These are phyloP conservation scores for Stylophora pistillata DNA, from an alignment of 64 coral and sea anemone genomes.

Conservation along the genomic window DNA sequence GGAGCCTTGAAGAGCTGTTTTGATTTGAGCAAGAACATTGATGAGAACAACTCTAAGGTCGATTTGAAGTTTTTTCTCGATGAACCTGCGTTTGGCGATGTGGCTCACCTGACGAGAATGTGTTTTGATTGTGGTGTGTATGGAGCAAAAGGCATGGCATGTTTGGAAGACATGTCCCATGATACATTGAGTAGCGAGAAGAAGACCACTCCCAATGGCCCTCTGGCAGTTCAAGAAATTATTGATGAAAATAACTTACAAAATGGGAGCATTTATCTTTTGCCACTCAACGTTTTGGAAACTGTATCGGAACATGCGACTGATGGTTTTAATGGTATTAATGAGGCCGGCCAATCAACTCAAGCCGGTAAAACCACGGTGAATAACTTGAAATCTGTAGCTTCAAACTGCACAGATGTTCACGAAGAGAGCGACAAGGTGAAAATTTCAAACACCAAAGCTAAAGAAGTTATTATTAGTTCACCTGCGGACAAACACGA, in stretches of 20 bases:
- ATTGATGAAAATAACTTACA: neutral
- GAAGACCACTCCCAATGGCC: neutral
- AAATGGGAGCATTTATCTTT: neutral
- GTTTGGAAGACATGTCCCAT: neutral
- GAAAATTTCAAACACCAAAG: neutral
- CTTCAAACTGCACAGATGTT: neutral
- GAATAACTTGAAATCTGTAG: neutral
- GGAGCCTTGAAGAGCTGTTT: constrained; percentile 5
- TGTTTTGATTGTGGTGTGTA: constrained; percentile 67
- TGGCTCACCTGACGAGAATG: constrained; percentile 50
- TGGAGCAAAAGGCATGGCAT: constrained; percentile 20
- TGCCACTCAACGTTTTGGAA: neutral
- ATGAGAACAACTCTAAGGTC: neutral
- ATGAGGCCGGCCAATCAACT: neutral
- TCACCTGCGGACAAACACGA: no score
- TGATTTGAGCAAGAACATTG: neutral
- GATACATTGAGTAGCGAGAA: neutral
- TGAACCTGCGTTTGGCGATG: neutral
- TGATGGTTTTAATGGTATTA: neutral
- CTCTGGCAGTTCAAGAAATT: neutral
- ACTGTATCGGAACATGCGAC: neutral
- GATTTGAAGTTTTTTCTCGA: constrained; percentile 3
- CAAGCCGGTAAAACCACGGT: neutral
- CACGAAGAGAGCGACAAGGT: neutral
- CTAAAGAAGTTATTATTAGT: no score